Percentiles rank a stretch among this genome's conserved stretches.
phyloP scores from a whole-genome alignment of 2,888 invertebrate genomes.

The Uloborus plumipes region DNA sequence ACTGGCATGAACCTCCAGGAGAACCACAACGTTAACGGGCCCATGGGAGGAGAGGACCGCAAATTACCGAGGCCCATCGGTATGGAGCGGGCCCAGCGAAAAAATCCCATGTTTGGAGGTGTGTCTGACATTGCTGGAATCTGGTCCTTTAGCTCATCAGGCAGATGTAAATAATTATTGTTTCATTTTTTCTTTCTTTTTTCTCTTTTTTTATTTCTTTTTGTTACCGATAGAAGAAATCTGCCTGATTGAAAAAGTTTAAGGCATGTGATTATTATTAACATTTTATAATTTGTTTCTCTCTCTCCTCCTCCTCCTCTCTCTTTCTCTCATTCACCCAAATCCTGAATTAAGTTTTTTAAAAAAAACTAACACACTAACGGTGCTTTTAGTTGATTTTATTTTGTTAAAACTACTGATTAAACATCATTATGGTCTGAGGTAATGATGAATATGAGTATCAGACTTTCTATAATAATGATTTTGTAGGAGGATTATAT shows the following conservation, averaged over 20 bases:
- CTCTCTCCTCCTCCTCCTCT: not conserved
- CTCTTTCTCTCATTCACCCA: not conserved
- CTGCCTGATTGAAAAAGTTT: conserved; percentile 43
- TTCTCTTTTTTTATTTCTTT: conserved; percentile 14
- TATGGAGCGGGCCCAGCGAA: conserved; percentile 71
- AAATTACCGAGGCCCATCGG: conserved; percentile 72
- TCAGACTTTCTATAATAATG: no score
- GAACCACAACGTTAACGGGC: conserved; percentile 52
- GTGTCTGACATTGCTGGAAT: conserved; percentile 58
- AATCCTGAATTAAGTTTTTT: no score
- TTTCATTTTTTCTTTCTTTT: conserved; percentile 35
- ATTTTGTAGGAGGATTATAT: no score
- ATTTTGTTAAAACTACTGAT: no score
- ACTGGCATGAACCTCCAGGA: conserved; percentile 47
- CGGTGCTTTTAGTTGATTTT: no score
- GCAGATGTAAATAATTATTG: conserved; percentile 62
- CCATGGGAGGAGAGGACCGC: conserved; percentile 68
- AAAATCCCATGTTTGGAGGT: conserved; percentile 65
- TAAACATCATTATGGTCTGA: no score
- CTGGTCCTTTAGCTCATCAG: conserved; percentile 62
- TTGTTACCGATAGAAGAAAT: conserved; percentile 25
- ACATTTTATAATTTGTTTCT: not conserved
- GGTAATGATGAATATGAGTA: no score
- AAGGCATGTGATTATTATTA: conserved; percentile 5
- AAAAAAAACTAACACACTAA: no score